These are phyloP conservation scores for Setipinna tenuifilis DNA, from an alignment of 2,797 vertebrate genomes.

Conservation along the genomic window DNA sequence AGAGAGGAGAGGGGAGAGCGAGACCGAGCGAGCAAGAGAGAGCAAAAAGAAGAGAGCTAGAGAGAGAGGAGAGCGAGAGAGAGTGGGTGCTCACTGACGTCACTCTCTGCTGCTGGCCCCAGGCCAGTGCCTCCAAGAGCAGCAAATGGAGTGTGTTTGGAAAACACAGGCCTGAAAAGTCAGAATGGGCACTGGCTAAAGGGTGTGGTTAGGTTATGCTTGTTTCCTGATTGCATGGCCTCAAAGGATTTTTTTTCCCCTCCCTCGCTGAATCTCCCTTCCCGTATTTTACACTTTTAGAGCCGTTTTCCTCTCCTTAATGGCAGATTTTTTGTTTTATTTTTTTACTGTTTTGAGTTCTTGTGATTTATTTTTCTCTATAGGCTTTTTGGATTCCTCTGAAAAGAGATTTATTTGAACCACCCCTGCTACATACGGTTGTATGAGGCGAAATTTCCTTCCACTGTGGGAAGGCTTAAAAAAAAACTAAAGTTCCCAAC, in stretches of 20 bases:
- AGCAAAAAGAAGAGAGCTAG: neutral
- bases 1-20: neutral
- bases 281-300: neutral
- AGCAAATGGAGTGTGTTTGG: constrained; percentile 15
- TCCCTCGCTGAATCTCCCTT: neutral
- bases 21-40: neutral
- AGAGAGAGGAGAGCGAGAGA: neutral
- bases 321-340: neutral
- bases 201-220: constrained; percentile 32
- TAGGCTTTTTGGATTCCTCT: neutral
- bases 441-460: neutral
- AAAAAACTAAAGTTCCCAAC: neutral
- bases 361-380: neutral
- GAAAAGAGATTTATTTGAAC: neutral
- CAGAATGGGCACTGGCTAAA: constrained; percentile 23
- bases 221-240: constrained; percentile 20
- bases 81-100: constrained; percentile 28
- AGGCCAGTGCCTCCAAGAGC: constrained; percentile 20
- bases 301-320: neutral
- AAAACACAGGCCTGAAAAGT: constrained; percentile 11
- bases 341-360: neutral
- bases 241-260: neutral
- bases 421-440: neutral
- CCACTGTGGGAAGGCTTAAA: neutral
- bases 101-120: constrained; percentile 34